These are phyloP conservation scores for Zenarchopterus dispar DNA, from an alignment of 2,797 vertebrate genomes.

Conservation along the genomic window DNA sequence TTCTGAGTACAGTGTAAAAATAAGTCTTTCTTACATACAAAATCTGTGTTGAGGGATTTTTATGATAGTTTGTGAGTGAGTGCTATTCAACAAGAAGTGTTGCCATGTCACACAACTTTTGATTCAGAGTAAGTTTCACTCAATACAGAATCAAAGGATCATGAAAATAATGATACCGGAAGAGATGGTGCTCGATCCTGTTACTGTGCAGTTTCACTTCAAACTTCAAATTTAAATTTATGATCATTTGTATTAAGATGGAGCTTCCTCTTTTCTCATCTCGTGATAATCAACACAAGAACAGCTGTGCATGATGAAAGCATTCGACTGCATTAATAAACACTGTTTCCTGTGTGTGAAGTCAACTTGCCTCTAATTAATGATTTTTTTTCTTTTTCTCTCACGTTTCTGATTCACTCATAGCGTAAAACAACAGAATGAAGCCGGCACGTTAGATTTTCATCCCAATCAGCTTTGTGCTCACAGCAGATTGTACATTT, in stretches of 20 bases:
- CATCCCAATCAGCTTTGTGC: background rate
- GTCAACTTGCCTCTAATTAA: background rate
- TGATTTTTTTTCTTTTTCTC: background rate
- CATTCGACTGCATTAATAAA: constrained; percentile 3
- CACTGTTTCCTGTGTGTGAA: background rate
- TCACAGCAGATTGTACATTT: background rate
- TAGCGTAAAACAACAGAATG: background rate
- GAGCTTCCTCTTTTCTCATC: background rate
- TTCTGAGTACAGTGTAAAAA: too few relatives aligned
- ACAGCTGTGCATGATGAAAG: background rate
- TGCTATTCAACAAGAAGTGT: background rate
- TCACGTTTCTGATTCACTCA: background rate
- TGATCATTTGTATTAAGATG: background rate
- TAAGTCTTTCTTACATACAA: too few relatives aligned
- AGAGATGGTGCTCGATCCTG: background rate
- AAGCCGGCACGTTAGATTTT: background rate
- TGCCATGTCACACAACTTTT: background rate
- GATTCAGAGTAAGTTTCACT: background rate
- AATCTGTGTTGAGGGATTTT: too few relatives aligned
- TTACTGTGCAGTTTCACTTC: background rate
- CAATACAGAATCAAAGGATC: background rate
- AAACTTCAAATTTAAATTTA: background rate
- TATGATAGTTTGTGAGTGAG: too few relatives aligned
- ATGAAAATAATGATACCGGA: background rate
- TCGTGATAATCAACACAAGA: background rate